A percentile compares a stretch with the other conserved stretches of the same genome.
These are phyloP conservation scores for Polia nebulosa DNA, from an alignment of 2,888 invertebrate genomes.

Conservation along the genomic window DNA sequence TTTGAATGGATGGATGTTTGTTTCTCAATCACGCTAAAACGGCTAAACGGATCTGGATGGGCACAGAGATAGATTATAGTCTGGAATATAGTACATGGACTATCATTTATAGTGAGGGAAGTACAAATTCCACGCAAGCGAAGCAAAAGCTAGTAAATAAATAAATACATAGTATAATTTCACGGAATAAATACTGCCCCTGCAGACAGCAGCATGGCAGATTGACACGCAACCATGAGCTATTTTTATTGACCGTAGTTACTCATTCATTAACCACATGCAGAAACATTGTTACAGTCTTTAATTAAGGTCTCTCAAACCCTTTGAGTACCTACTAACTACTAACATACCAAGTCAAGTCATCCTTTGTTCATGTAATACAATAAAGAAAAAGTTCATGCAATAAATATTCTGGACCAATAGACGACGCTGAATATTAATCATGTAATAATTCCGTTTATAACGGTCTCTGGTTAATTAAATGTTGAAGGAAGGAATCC, in stretches of 20 bases:
- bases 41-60: too few species aligned
- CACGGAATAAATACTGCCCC: constrained; percentile 11
- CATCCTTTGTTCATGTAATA: constrained; percentile 30
- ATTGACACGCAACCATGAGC: constrained; percentile 40
- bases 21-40: too few species aligned
- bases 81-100: too few species aligned
- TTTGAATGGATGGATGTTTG: too few species aligned
- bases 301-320: constrained; percentile 14
- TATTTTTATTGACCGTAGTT: constrained; percentile 32
- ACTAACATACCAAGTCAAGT: too few species aligned
- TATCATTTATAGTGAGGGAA: too few species aligned
- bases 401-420: constrained; percentile 32
- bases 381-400: too few species aligned
- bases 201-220: constrained; percentile 6
- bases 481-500: neutral
- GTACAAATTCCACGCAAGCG: too few species aligned
- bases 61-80: too few species aligned
- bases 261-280: constrained; percentile 46
- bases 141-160: too few species aligned
- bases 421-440: constrained; percentile 35
- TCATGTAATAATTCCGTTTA: constrained; percentile 25
- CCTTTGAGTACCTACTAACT: constrained; percentile 10
- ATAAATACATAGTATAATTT: constrained; percentile 6
- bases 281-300: constrained; percentile 5
- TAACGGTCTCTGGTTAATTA: neutral